Percentiles rank a stretch among this genome's conserved stretches.
Conservation (phyloP, 64 coral and sea anemone species). For the Platygyra sinensis region DNA sequence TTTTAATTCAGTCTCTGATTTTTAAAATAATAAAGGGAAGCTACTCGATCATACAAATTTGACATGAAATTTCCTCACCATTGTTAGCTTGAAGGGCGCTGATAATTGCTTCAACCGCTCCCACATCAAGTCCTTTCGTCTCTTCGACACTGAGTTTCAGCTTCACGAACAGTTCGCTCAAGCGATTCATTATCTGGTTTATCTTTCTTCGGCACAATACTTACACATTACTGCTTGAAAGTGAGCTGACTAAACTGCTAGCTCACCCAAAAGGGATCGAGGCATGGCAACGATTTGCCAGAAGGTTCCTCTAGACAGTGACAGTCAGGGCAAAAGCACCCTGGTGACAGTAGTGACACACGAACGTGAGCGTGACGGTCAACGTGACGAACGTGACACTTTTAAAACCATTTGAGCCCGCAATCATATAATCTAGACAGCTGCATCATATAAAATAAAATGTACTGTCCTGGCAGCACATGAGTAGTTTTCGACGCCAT, state of each 20-base stretch:
- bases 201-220: not conserved
- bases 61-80: not conserved
- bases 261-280: not conserved
- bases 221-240: not conserved
- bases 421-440: too few species aligned
- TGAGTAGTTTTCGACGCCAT: too few species aligned
- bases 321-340: not conserved
- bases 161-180: conserved; percentile 18
- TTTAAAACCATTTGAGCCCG: too few species aligned
- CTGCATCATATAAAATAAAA: too few species aligned
- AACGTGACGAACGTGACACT: not conserved
- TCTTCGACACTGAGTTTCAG: not conserved
- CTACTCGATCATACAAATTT: not conserved
- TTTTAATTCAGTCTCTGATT: too few species aligned
- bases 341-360: too few species aligned
- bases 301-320: not conserved
- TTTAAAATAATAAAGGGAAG: not conserved
- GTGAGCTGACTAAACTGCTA: not conserved
- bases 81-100: not conserved
- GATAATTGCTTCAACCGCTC: conserved; percentile 16
- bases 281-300: not conserved
- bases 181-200: not conserved
- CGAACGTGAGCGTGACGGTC: not conserved
- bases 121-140: not conserved
- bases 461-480: too few species aligned